A percentile compares a stretch with the other conserved stretches of the same genome.
Evolutionary conservation across 2,113 vertebrate genomes (phyloP).

Genomic region (Rutilus rutilus): DNA sequence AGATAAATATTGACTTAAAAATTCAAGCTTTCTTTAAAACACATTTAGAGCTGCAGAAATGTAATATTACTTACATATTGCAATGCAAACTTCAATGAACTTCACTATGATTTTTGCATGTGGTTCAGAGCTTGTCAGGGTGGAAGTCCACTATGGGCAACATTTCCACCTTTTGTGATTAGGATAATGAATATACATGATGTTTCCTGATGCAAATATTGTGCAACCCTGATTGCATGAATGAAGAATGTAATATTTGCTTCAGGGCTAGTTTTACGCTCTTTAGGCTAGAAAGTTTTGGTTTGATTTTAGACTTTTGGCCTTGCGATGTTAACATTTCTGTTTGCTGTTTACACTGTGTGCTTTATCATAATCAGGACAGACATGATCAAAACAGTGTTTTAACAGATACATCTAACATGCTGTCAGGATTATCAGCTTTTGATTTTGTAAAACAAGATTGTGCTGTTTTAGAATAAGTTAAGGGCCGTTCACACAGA

Average conservation of each 20-base stretch:
- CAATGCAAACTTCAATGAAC: neutral
- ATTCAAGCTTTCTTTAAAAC: neutral
- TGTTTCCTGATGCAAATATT: conserved; percentile 19
- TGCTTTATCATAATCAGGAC: conserved; percentile 12
- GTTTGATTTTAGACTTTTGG: neutral
- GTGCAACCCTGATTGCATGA: neutral
- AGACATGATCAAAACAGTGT: neutral
- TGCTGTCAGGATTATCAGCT: neutral
- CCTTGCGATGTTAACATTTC: neutral
- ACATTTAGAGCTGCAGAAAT: neutral
- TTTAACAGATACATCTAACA: neutral
- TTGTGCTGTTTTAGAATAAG: too few species aligned
- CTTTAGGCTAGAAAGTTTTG: neutral
- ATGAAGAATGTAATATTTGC: neutral
- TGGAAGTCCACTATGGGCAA: neutral
- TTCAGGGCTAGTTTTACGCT: neutral
- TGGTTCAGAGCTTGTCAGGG: neutral
- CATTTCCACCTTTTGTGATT: conserved; percentile 3
- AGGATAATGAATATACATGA: neutral
- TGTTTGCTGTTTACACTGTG: neutral
- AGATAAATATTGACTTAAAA: neutral
- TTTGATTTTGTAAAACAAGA: neutral
- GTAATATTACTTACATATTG: neutral
- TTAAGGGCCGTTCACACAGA: too few species aligned
- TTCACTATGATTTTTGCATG: neutral